These are phyloP conservation scores for Amphilophus citrinellus DNA, from an alignment of 2,113 vertebrate species.

Conservation along the genomic window DNA sequence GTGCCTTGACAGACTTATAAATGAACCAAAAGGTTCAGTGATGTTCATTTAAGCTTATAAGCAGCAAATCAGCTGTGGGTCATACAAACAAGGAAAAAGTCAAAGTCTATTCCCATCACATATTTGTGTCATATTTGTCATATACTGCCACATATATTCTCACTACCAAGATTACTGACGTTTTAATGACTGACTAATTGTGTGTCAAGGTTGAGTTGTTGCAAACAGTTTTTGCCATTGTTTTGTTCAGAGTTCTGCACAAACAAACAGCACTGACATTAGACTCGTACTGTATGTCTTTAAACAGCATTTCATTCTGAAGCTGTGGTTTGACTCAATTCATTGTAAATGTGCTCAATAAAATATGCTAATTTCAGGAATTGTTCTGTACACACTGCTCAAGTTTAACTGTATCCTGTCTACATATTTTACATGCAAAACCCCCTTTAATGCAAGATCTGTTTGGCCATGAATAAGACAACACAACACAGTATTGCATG, in stretches of 20 bases:
- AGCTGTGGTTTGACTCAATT: not conserved
- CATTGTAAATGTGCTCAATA: not conserved
- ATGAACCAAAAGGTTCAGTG: not conserved
- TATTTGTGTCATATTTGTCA: constrained; percentile 1
- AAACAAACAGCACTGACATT: not conserved
- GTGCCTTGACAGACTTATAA: not conserved
- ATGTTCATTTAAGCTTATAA: not conserved
- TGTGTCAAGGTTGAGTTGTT: constrained; percentile 16
- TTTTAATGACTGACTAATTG: not conserved
- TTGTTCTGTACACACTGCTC: not conserved
- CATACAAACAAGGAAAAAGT: not conserved
- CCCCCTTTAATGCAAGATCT: not conserved
- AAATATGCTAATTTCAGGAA: not conserved
- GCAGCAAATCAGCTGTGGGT: not conserved
- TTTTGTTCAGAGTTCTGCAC: too few species aligned
- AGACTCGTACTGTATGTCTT: not conserved
- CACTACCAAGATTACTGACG: not conserved
- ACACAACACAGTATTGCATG: not conserved
- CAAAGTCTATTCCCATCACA: not conserved
- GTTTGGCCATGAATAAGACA: not conserved
- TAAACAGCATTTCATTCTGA: not conserved
- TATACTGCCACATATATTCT: not conserved
- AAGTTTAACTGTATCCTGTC: not conserved
- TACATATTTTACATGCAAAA: not conserved
- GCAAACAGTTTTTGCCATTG: not conserved